Percentiles rank a stretch among this genome's conserved stretches.
Conservation (phyloP, 2,113 vertebrate species). For the Alouatta palliata region DNA sequence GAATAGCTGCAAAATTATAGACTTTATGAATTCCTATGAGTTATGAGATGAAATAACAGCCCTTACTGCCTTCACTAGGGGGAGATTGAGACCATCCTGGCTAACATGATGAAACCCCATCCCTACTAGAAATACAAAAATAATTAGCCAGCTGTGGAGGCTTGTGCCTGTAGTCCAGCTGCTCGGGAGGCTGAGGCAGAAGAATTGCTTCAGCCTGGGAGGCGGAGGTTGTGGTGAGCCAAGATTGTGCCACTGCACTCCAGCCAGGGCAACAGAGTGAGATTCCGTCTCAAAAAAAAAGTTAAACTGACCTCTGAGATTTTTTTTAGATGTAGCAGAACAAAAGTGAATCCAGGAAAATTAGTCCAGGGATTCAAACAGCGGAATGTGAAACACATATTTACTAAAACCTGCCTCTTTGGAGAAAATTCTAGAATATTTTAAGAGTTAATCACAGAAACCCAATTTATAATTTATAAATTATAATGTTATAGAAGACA, state of each 20-base stretch:
- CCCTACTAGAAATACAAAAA: too few species aligned
- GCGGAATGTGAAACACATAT: not conserved
- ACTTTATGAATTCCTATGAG: not conserved
- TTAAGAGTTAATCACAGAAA: not conserved
- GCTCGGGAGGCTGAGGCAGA: too few species aligned
- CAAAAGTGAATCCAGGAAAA: not conserved
- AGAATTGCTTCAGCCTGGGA: too few species aligned
- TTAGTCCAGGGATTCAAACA: not conserved
- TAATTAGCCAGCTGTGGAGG: too few species aligned
- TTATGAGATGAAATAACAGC: not conserved
- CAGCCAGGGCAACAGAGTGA: too few species aligned
- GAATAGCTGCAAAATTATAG: not conserved
- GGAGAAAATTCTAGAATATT: not conserved
- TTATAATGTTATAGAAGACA: not conserved
- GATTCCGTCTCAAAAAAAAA: too few species aligned
- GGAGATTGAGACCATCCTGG: too few species aligned
- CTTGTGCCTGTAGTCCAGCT: too few species aligned
- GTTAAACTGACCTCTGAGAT: not conserved
- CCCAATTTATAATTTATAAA: not conserved
- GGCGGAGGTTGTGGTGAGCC: too few species aligned
- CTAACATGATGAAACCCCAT: too few species aligned
- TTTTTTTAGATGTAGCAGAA: not conserved
- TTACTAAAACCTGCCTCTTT: not conserved
- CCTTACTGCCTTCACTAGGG: not conserved
- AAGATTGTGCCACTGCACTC: too few species aligned